Conservation (phyloP, 2,113 vertebrate genomes). For the Athene cunicularia region DNA sequence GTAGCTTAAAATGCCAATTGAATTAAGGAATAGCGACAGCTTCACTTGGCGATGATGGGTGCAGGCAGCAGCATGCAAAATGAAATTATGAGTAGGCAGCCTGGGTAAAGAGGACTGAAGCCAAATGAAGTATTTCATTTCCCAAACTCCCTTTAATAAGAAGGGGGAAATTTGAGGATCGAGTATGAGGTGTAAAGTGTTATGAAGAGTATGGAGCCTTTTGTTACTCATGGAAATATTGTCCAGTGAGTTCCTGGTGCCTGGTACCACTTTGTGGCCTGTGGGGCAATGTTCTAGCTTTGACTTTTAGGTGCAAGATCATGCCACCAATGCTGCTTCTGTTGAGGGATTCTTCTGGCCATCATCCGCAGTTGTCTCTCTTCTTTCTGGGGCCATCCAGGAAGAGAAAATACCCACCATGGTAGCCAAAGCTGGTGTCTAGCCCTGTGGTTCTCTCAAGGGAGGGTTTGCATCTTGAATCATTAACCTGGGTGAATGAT, state of each 20-base stretch:
- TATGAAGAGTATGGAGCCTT: rapidly evolving
- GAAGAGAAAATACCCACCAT: rapidly evolving
- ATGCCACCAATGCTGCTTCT: rapidly evolving
- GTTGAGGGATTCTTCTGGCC: background rate
- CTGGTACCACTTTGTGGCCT: background rate
- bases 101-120: background rate
- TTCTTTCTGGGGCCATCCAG: background rate
- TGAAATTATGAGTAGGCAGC: background rate
- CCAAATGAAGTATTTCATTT: background rate
- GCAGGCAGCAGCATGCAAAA: background rate
- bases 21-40: background rate
- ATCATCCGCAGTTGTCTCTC: rapidly evolving
- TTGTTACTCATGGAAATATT: background rate
- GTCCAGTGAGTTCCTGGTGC: rapidly evolving
- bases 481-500: rapidly evolving
- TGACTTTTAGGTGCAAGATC: background rate
- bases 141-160: background rate
- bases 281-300: rapidly evolving
- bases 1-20: background rate
- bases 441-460: background rate
- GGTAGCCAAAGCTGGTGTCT: background rate
- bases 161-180: background rate
- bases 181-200: background rate
- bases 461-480: background rate
- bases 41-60: background rate